A percentile compares a stretch with the other conserved stretches of the same genome.
Conservation (phyloP, 2,797 vertebrate genomes). For the Atherinosoma microstoma region DNA sequence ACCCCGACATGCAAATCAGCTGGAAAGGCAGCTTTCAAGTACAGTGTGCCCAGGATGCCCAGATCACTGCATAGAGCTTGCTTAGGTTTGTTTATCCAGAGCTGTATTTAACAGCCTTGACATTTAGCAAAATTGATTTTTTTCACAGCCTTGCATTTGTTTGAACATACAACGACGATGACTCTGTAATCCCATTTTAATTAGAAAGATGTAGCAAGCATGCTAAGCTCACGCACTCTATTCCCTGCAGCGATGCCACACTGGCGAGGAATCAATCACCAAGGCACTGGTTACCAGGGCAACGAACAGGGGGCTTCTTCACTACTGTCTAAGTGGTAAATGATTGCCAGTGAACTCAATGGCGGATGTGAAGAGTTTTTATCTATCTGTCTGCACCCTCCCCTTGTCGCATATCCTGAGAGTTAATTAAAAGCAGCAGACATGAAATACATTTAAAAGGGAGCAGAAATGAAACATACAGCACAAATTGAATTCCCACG, state of each 20-base stretch:
- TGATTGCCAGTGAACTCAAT: conserved; percentile 91
- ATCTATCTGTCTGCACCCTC: conserved; percentile 63
- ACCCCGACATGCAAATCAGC: conserved; percentile 30
- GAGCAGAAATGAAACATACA: conserved; percentile 93
- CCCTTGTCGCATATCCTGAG: conserved; percentile 89
- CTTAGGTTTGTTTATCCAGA: conserved; percentile 74
- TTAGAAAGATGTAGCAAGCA: conserved; percentile 92
- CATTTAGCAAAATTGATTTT: conserved; percentile 91
- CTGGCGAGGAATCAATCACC: conserved; percentile 98
- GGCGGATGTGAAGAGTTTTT: conserved; percentile 85
- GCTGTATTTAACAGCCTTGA: conserved; percentile 86
- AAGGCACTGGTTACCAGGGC: conserved; percentile 90
- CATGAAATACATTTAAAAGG: conserved; percentile 96
- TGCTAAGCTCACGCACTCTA: conserved; percentile 76
- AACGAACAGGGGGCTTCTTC: conserved; percentile 92
- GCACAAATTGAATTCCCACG: conserved; percentile 92
- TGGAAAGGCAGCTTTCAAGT: conserved; percentile 16
- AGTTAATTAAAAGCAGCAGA: conserved; percentile 97
- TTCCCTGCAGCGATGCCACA: conserved; percentile 94
- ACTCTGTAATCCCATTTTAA: conserved; percentile 97
- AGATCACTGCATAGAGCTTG: conserved; percentile 53
- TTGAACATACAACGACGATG: conserved; percentile 89
- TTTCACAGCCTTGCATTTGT: conserved; percentile 85
- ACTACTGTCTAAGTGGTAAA: conserved; percentile 94
- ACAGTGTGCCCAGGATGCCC: conserved; percentile 21